Evolutionary conservation across 2,113 vertebrate species (phyloP).

Genomic region (Callipepla californica): DNA sequence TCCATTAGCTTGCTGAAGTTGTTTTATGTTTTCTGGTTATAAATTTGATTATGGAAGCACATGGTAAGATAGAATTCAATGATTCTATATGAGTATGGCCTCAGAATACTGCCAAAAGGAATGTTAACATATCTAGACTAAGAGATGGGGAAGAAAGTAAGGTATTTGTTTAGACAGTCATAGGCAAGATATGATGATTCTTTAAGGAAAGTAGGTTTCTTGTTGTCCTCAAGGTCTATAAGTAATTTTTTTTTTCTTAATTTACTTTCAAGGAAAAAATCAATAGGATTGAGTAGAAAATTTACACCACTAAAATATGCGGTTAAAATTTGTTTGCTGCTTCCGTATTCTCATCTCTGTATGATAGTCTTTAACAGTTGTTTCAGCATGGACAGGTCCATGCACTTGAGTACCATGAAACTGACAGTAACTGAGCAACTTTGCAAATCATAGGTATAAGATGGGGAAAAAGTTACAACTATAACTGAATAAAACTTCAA

Average conservation of each 20-base stretch:
- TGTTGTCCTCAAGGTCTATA: not conserved
- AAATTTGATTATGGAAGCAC: not conserved
- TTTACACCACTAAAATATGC: not conserved
- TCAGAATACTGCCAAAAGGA: not conserved
- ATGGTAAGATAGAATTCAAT: not conserved
- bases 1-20: not conserved
- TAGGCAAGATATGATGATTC: not conserved
- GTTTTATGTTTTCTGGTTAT: not conserved
- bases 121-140: not conserved
- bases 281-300: not conserved
- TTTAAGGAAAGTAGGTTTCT: not conserved
- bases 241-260: not conserved
- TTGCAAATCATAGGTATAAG: not conserved
- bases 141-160: not conserved
- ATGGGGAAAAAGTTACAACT: not conserved
- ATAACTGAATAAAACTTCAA: not conserved
- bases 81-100: not conserved
- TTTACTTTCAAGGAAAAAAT: not conserved
- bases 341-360: not conserved
- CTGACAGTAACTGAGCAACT: not conserved
- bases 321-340: not conserved
- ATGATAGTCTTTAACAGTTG: not conserved
- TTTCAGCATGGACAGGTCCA: not conserved
- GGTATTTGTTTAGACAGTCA: not conserved
- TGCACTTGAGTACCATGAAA: not conserved